phyloP scores from a whole-genome alignment of 2,888 invertebrate genomes.

The Onthophagus sagittarius region DNA sequence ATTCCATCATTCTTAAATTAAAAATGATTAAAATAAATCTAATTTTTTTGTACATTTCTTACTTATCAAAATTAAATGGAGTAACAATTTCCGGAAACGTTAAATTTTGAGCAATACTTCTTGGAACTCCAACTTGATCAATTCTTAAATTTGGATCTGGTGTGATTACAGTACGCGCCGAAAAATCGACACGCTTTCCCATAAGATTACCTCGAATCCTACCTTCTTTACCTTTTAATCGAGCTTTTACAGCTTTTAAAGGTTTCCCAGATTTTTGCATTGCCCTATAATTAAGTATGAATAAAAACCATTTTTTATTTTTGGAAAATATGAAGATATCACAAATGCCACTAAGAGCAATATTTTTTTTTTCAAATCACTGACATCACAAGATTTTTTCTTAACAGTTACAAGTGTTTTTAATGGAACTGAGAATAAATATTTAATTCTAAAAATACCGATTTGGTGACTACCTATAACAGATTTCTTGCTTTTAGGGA shows the following conservation, averaged over 20 bases:
- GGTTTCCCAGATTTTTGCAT: slow-evolving; percentile 99
- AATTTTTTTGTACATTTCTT: slow-evolving; percentile 34
- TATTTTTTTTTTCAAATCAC: too few species aligned
- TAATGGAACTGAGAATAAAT: too few species aligned
- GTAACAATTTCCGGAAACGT: slow-evolving; percentile 99
- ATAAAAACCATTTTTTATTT: too few species aligned
- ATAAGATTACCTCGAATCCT: slow-evolving; percentile 98
- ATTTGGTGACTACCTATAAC: too few species aligned
- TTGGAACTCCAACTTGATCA: slow-evolving; percentile 96
- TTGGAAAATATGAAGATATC: too few species aligned
- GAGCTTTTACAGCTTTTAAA: slow-evolving; percentile 93
- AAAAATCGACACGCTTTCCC: slow-evolving; percentile 99
- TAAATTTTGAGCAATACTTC: slow-evolving; percentile 97
- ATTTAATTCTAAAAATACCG: too few species aligned
- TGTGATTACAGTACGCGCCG: slow-evolving; percentile 97
- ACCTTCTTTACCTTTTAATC: slow-evolving; percentile 97
- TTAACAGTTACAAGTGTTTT: too few species aligned
- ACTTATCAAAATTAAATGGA: slow-evolving; percentile 97
- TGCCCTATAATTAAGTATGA: slow-evolving; percentile 75
- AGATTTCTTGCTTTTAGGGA: too few species aligned
- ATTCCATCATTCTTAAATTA: slow-evolving; percentile 66
- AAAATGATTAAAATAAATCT: not conserved
- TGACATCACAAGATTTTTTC: too few species aligned
- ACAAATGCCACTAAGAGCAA: too few species aligned
- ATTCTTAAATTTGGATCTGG: slow-evolving; percentile 93